A percentile compares a stretch with the other conserved stretches of the same genome.
These are phyloP conservation scores for Lacerta agilis DNA, from an alignment of 2,797 vertebrate genomes.

Conservation along the genomic window DNA sequence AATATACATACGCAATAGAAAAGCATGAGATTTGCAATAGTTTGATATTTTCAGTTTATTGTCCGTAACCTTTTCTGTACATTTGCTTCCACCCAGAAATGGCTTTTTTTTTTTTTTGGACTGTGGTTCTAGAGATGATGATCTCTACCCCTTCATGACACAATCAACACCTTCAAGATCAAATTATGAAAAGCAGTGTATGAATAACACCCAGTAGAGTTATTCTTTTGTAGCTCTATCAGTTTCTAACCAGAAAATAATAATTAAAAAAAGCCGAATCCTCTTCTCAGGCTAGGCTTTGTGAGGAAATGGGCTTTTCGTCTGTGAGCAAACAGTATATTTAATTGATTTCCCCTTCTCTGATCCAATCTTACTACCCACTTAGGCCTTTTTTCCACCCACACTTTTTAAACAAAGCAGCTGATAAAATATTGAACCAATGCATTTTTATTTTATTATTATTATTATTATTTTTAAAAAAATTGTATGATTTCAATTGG, in stretches of 20 bases:
- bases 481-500: conserved; percentile 77
- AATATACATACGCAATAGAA: neutral
- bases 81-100: neutral
- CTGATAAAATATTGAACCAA: conserved; percentile 78
- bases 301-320: conserved; percentile 49
- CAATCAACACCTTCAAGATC: conserved; percentile 44
- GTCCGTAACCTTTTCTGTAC: neutral
- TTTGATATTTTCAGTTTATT: neutral
- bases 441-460: conserved; percentile 68
- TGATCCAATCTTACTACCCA: neutral
- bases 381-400: conserved; percentile 47
- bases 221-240: conserved; percentile 57
- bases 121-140: neutral
- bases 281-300: conserved; percentile 19
- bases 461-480: conserved; percentile 49
- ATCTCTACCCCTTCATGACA: conserved; percentile 24
- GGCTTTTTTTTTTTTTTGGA: neutral
- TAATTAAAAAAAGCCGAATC: conserved; percentile 33
- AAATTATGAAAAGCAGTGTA: conserved; percentile 59
- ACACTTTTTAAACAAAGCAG: conserved; percentile 72
- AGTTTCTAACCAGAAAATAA: conserved; percentile 55
- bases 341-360: conserved; percentile 50
- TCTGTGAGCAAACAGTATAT: conserved; percentile 62
- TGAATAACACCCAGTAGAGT: conserved; percentile 37
- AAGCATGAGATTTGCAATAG: neutral